Conservation (phyloP, 2,888 invertebrate genomes). For the Anticlea derivata region DNA sequence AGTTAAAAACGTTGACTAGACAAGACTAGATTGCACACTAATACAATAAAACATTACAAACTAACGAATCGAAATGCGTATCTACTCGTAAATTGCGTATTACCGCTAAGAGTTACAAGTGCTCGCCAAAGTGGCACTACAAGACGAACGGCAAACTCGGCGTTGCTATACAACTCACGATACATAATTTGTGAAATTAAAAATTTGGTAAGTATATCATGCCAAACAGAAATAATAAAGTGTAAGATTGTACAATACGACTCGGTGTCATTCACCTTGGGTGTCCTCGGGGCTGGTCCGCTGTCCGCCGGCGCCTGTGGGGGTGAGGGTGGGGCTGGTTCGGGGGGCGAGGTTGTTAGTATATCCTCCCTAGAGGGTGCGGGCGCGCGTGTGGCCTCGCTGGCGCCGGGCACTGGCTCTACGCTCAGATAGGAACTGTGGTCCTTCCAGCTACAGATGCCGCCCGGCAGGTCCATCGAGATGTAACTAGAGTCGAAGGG, state of each 20-base stretch:
- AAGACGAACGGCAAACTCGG: slow-evolving; percentile 74
- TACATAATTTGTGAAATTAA: slow-evolving; percentile 76
- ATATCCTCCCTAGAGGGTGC: slow-evolving; percentile 70
- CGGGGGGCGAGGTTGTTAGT: slow-evolving; percentile 76
- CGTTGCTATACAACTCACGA: slow-evolving; percentile 67
- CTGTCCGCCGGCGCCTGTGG: slow-evolving; percentile 68
- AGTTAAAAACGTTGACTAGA: slow-evolving; percentile 67
- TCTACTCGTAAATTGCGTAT: slow-evolving; percentile 40
- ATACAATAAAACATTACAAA: slow-evolving; percentile 46
- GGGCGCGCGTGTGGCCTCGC: slow-evolving; percentile 39
- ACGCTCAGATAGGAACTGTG: slow-evolving; percentile 89
- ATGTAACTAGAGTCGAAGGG: slow-evolving; percentile 85
- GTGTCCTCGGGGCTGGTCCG: slow-evolving; percentile 59
- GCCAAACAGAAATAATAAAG: slow-evolving; percentile 80
- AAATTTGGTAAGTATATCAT: slow-evolving; percentile 79
- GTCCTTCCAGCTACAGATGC: slow-evolving; percentile 92
- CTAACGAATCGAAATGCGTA: slow-evolving; percentile 50
- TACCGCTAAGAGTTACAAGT: slow-evolving; percentile 52
- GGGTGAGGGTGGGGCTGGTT: slow-evolving; percentile 72
- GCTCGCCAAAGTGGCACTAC: slow-evolving; percentile 76
- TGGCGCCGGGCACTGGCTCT: slow-evolving; percentile 58
- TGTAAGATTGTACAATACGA: slow-evolving; percentile 81
- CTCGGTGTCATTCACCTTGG: slow-evolving; percentile 80
- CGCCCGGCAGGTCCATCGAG: slow-evolving; percentile 90
- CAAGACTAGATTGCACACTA: slow-evolving; percentile 71